Conservation (phyloP, 2,888 invertebrate genomes). For the Drosophila anomelani region DNA sequence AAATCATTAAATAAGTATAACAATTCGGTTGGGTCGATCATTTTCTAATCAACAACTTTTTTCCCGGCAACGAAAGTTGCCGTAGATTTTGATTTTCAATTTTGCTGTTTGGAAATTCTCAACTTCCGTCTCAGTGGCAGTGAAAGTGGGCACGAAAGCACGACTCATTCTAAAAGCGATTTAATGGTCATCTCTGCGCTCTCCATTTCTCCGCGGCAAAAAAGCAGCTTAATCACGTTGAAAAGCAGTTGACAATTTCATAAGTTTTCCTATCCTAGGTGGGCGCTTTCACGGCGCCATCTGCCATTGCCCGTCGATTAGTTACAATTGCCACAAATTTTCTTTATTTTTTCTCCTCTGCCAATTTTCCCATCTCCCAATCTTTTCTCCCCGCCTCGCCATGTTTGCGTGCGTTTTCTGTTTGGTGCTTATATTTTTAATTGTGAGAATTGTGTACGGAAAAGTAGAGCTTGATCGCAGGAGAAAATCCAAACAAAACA, state of each 20-base stretch:
- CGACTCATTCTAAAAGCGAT: constrained; percentile 67
- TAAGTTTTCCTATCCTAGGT: constrained; percentile 68
- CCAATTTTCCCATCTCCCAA: not conserved
- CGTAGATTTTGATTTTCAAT: constrained; percentile 36
- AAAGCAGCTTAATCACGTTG: constrained; percentile 72
- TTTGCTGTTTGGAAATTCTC: constrained; percentile 38
- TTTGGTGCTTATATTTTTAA: constrained; percentile 65
- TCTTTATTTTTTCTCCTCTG: constrained; percentile 32
- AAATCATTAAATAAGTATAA: constrained; percentile 59
- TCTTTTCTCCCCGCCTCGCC: constrained; percentile 20
- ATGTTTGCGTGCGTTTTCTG: constrained; percentile 59
- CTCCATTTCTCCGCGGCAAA: constrained; percentile 37
- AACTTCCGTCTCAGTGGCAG: constrained; percentile 50
- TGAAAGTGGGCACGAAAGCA: constrained; percentile 58
- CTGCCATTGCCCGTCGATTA: constrained; percentile 64
- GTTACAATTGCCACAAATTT: constrained; percentile 77
- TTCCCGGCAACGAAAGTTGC: constrained; percentile 51
- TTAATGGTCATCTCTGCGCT: constrained; percentile 57
- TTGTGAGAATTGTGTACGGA: constrained; percentile 74
- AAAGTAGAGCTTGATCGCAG: constrained; percentile 43
- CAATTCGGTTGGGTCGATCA: constrained; percentile 36
- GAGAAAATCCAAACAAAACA: constrained; percentile 51
- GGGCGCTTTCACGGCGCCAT: constrained; percentile 72
- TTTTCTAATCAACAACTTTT: constrained; percentile 71
- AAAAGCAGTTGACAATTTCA: constrained; percentile 76